phyloP scores from a whole-genome alignment of 2,113 vertebrate species.

The Eurystomus gularis region DNA sequence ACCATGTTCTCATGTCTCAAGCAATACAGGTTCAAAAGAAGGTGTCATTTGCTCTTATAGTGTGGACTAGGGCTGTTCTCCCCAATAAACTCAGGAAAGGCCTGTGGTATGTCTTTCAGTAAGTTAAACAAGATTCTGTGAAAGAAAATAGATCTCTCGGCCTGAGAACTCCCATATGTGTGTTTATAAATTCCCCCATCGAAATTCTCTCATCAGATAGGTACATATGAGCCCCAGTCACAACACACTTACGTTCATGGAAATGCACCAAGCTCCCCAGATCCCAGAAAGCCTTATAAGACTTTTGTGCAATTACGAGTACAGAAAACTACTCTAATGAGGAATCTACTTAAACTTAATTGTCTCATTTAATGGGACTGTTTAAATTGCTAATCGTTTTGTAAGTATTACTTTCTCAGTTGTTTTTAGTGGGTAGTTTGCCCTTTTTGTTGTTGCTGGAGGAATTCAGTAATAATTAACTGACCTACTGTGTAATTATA shows the following conservation, averaged over 20 bases:
- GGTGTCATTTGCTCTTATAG: background rate
- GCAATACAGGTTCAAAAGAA: background rate
- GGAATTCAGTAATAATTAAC: conserved; percentile 58
- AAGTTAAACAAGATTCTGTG: background rate
- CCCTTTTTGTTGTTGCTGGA: conserved; percentile 46
- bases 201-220: background rate
- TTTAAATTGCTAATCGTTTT: conserved; percentile 56
- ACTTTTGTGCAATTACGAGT: background rate
- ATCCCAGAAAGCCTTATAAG: background rate
- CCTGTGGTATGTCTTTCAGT: background rate
- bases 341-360: conserved; percentile 49
- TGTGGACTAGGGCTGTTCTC: background rate
- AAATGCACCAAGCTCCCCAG: background rate
- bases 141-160: background rate
- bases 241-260: background rate
- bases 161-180: background rate
- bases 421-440: conserved; percentile 29
- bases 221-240: background rate
- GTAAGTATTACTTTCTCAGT: conserved; percentile 14
- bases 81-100: background rate
- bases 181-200: background rate
- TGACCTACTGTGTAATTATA: conserved; percentile 37
- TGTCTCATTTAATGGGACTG: conserved; percentile 36
- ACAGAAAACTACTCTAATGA: conserved; percentile 44
- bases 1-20: background rate